These are phyloP conservation scores for Salvelinus alpinus DNA, from an alignment of 2,113 vertebrate species.

Conservation along the genomic window DNA sequence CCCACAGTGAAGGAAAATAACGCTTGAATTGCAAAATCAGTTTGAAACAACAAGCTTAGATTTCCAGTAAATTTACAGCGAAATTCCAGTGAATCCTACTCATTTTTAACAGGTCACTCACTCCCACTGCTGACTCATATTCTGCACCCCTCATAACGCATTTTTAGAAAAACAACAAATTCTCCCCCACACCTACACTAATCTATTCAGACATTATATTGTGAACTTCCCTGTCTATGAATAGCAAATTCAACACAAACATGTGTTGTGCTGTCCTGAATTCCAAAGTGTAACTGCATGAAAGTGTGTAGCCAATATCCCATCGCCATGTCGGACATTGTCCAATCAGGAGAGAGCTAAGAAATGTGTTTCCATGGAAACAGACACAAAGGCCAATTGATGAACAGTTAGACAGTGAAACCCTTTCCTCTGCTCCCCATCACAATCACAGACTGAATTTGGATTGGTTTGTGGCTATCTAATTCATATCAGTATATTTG, in stretches of 20 bases:
- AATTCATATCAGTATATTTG: not conserved
- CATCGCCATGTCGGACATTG: conserved; percentile 31
- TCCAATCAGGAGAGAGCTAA: conserved; percentile 28
- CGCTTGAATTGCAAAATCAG: not conserved
- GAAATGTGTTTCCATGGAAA: conserved; percentile 57
- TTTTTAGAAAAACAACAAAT: not conserved
- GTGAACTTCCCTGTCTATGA: no score
- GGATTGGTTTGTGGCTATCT: not conserved
- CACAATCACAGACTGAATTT: not conserved
- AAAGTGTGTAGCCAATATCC: conserved; percentile 13
- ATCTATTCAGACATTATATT: not conserved
- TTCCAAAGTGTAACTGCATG: not conserved
- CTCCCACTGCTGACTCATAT: not conserved
- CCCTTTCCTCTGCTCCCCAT: conserved; percentile 17
- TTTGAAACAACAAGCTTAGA: not conserved
- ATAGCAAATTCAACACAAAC: not conserved
- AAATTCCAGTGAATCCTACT: not conserved
- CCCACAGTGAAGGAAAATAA: not conserved
- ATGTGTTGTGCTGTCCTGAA: conserved; percentile 3
- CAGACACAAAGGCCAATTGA: conserved; percentile 66
- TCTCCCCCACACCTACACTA: not conserved
- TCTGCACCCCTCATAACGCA: not conserved
- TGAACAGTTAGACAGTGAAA: conserved; percentile 18
- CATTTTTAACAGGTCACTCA: not conserved
- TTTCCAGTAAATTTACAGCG: no score